Percentiles rank a stretch among this genome's conserved stretches.
These are phyloP conservation scores for Cataglyphis cursor DNA, from an alignment of 2,888 invertebrate genomes.

Conservation along the genomic window DNA sequence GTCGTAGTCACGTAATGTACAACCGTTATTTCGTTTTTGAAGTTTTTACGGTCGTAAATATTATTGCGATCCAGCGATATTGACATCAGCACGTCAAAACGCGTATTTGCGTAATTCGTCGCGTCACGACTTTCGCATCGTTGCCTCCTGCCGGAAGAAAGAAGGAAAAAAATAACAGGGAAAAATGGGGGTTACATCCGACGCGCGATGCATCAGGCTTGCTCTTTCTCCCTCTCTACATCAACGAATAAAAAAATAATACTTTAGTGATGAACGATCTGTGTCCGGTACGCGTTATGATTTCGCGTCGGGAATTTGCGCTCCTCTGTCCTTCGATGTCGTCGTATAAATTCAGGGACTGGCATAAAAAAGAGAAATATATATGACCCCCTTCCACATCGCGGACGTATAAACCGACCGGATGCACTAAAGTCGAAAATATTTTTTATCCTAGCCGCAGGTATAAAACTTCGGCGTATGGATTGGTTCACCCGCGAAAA, in stretches of 20 bases:
- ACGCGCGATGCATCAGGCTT: constrained; percentile 29
- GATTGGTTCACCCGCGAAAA: constrained; percentile 1
- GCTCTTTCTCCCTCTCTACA: neutral
- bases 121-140: constrained; percentile 51
- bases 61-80: constrained; percentile 37
- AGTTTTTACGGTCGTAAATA: constrained; percentile 39
- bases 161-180: constrained; percentile 7
- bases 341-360: constrained; percentile 49
- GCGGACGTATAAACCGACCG: constrained; percentile 26
- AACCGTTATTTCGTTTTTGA: neutral
- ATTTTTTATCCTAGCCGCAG: constrained; percentile 37
- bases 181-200: constrained; percentile 40
- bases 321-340: constrained; percentile 41
- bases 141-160: constrained; percentile 37
- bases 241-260: constrained; percentile 53
- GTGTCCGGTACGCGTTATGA: constrained; percentile 60
- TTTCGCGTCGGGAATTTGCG: constrained; percentile 40
- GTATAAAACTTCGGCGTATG: constrained; percentile 5
- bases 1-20: neutral
- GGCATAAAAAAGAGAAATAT: constrained; percentile 30
- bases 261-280: constrained; percentile 60
- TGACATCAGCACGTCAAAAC: constrained; percentile 46
- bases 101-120: constrained; percentile 54
- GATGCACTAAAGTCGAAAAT: constrained; percentile 50
- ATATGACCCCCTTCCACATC: constrained; percentile 1